phyloP scores from a whole-genome alignment of 2,113 vertebrate species.

The Leptosomus discolor region DNA sequence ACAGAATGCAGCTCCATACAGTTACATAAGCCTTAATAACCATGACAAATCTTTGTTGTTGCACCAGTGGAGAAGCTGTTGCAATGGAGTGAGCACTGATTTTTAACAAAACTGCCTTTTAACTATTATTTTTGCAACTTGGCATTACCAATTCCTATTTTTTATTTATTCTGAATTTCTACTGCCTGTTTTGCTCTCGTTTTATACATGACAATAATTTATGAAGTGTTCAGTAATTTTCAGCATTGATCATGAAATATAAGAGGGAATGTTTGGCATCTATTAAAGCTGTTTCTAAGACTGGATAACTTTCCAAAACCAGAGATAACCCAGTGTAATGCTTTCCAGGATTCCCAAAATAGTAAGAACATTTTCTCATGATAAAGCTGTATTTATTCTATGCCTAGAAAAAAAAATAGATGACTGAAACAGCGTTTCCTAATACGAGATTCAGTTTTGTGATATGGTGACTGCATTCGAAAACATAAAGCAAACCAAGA shows the following conservation, averaged over 20 bases:
- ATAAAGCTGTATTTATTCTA: constrained; percentile 34
- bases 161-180: neutral
- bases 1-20: neutral
- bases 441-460: neutral
- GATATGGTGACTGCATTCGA: neutral
- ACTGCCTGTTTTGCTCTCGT: neutral
- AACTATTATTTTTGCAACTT: neutral
- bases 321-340: constrained; percentile 33
- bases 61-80: neutral
- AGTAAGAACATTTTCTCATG: constrained; percentile 40
- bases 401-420: constrained; percentile 26
- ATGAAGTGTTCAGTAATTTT: neutral
- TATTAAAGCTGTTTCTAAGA: constrained; percentile 23
- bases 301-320: constrained; percentile 29
- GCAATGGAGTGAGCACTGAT: neutral
- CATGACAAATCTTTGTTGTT: neutral
- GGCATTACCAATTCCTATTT: neutral
- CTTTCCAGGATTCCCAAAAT: constrained; percentile 47
- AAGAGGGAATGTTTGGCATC: neutral
- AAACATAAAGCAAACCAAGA: neutral
- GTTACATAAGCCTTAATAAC: constrained; percentile 6
- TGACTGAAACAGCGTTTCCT: constrained; percentile 19
- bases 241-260: neutral
- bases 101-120: neutral
- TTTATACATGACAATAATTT: neutral